Evolutionary conservation across 2,797 vertebrate species (phyloP).

Genomic region (Halcyon smyrnensis): DNA sequence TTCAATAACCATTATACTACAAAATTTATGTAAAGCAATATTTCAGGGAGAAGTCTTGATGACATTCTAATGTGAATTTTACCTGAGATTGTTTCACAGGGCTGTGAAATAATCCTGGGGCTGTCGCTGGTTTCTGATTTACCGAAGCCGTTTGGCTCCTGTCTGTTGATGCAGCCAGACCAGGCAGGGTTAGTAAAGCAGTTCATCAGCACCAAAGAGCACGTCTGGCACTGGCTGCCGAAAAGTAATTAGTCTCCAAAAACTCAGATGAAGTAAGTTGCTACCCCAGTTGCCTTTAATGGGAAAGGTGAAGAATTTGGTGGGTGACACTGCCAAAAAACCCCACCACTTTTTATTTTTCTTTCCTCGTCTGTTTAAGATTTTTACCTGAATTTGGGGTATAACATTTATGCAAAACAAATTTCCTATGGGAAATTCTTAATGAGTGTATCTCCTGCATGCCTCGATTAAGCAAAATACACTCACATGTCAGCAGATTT

Average conservation of each 20-base stretch:
- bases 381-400: not conserved
- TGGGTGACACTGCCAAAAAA: not conserved
- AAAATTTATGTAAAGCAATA: constrained; percentile 9
- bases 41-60: constrained; percentile 11
- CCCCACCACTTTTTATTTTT: too few species aligned
- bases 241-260: not conserved
- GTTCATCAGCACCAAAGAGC: not conserved
- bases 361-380: fast-evolving
- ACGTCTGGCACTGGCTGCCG: not conserved
- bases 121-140: constrained; percentile 39
- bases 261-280: not conserved
- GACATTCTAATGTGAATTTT: constrained; percentile 10
- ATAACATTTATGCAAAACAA: not conserved
- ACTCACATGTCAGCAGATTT: fast-evolving
- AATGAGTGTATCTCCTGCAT: not conserved
- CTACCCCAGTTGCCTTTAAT: not conserved
- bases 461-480: not conserved
- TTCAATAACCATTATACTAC: not conserved
- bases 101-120: not conserved
- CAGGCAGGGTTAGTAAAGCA: not conserved
- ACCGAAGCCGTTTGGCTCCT: not conserved
- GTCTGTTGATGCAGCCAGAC: not conserved
- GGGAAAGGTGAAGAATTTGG: not conserved
- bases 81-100: constrained; percentile 17
- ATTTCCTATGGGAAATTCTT: not conserved